A percentile compares a stretch with the other conserved stretches of the same genome.
Evolutionary conservation across 2,113 vertebrate genomes (phyloP).

Genomic region (Embiotoca jacksoni): DNA sequence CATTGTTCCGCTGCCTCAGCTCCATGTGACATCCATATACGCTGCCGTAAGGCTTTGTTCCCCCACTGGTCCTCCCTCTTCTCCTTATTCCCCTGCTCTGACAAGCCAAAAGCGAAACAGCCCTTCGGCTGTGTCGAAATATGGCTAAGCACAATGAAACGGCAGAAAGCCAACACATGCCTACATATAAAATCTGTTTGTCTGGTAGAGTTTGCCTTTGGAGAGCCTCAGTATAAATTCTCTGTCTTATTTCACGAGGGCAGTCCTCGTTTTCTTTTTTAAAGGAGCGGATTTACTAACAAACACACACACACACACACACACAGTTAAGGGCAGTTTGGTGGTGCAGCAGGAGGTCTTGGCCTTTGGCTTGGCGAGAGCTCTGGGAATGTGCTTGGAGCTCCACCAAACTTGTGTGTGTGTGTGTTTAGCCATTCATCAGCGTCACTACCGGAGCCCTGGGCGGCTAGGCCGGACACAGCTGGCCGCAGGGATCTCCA

Average conservation of each 20-base stretch:
- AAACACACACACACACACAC: not conserved
- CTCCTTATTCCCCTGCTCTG: slow-evolving; percentile 28
- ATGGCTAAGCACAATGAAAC: slow-evolving; percentile 51
- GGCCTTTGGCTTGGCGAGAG: slow-evolving; percentile 72
- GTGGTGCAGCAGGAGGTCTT: slow-evolving; percentile 61
- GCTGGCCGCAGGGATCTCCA: slow-evolving; percentile 80
- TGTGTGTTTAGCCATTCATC: slow-evolving; percentile 63
- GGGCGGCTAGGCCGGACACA: slow-evolving; percentile 77
- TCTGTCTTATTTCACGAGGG: slow-evolving; percentile 12
- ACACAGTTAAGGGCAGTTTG: slow-evolving; percentile 36
- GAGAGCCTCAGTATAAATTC: slow-evolving; percentile 17
- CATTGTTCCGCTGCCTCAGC: slow-evolving; percentile 67
- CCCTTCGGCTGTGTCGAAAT: slow-evolving; percentile 54
- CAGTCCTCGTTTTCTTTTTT: not conserved
- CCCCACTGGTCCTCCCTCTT: slow-evolving; percentile 39
- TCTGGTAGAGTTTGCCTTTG: slow-evolving; percentile 17
- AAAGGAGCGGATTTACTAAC: slow-evolving; percentile 4
- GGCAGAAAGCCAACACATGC: slow-evolving; percentile 50
- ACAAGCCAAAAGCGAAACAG: slow-evolving; percentile 42
- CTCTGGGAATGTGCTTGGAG: slow-evolving; percentile 72
- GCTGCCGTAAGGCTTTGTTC: slow-evolving; percentile 61
- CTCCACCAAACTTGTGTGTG: slow-evolving; percentile 49
- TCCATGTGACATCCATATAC: slow-evolving; percentile 68
- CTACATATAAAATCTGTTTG: slow-evolving; percentile 40
- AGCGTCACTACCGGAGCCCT: slow-evolving; percentile 79